Percentiles rank a stretch among this genome's conserved stretches.
phyloP scores from a whole-genome alignment of 2,113 vertebrate species.

The Nesogale talazaci region DNA sequence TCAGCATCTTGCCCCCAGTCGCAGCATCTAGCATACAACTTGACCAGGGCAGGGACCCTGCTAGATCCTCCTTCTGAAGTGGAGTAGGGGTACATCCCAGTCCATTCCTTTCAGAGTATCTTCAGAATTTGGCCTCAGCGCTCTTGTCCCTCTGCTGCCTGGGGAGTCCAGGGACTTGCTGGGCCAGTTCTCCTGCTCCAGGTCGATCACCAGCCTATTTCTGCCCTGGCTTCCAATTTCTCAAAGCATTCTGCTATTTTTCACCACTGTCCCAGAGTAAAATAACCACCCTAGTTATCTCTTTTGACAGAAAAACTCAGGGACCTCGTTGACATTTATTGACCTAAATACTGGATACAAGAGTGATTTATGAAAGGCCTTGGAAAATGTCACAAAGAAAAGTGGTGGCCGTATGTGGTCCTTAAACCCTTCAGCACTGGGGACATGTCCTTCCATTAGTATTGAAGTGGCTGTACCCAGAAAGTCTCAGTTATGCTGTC shows the following conservation, averaged over 20 bases:
- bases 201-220: background rate
- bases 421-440: background rate
- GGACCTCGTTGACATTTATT: background rate
- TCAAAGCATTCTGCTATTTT: background rate
- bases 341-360: background rate
- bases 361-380: background rate
- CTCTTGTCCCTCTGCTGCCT: background rate
- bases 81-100: background rate
- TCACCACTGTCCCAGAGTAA: background rate
- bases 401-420: background rate
- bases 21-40: background rate
- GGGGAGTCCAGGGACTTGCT: background rate
- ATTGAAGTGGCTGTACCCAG: background rate
- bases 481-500: background rate
- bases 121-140: background rate
- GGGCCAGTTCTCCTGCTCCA: background rate
- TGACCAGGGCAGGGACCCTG: background rate
- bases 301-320: background rate
- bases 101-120: background rate
- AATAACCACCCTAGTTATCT: background rate
- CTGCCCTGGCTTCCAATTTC: background rate
- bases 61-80: background rate
- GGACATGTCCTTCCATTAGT: background rate
- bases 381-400: background rate
- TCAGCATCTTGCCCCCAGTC: background rate